phyloP scores from a whole-genome alignment of 2,888 invertebrate species.

The Diachrysia chrysitis region DNA sequence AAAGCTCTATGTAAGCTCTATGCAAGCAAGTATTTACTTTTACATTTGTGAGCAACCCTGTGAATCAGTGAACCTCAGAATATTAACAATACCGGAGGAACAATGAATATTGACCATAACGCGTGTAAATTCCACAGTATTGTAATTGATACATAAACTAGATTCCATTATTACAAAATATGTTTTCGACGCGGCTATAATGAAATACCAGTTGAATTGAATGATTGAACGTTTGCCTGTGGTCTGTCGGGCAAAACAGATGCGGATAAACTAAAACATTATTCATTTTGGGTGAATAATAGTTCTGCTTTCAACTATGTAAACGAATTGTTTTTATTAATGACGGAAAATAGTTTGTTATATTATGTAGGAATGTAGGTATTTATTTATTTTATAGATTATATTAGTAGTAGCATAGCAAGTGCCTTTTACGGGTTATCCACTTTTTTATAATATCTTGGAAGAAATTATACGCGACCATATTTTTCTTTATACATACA shows the following conservation, averaged over 20 bases:
- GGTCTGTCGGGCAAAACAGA: constrained; percentile 5
- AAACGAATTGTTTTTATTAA: background rate
- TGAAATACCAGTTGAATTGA: constrained; percentile 3
- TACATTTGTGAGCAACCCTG: no score
- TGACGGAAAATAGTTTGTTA: no score
- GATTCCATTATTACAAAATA: constrained; percentile 6
- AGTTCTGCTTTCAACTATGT: background rate
- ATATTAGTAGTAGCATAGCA: no score
- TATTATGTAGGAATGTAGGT: no score
- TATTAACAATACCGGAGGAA: background rate
- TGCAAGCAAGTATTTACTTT: no score
- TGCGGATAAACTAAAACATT: background rate
- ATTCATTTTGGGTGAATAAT: background rate
- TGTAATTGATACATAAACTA: constrained; percentile 1
- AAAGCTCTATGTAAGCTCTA: no score
- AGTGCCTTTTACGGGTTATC: no score
- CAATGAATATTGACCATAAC: background rate
- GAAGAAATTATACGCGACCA: no score
- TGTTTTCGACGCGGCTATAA: constrained; percentile 1
- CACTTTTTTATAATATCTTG: no score
- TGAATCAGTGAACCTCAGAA: background rate
- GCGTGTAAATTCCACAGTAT: background rate
- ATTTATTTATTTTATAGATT: no score
- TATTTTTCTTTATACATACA: no score
- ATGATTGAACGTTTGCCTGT: constrained; percentile 9